Conservation (phyloP, 2,888 invertebrate species). For the Odontocolon sp. region DNA sequence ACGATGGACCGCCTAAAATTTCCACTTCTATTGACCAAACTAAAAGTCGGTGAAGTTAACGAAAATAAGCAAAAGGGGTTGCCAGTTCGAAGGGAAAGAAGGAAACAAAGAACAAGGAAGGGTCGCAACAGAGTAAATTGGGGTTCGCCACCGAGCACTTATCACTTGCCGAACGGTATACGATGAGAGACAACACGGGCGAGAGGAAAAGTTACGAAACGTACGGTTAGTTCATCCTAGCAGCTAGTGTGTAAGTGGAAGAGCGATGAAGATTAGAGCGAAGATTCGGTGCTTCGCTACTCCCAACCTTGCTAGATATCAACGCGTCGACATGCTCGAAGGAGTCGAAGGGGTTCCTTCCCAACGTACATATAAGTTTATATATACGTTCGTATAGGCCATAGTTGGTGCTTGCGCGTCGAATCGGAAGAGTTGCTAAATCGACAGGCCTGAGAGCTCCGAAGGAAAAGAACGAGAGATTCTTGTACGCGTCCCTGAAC, state of each 20-base stretch:
- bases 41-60: neutral
- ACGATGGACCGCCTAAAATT: too few species aligned
- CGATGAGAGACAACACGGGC: conserved; percentile 16
- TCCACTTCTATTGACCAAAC: too few species aligned
- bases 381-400: conserved; percentile 20
- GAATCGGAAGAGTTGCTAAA: conserved; percentile 42
- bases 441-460: conserved; percentile 39
- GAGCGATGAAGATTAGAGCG: neutral
- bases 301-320: conserved; percentile 18
- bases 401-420: conserved; percentile 41
- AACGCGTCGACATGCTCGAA: conserved; percentile 4
- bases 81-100: conserved; percentile 12
- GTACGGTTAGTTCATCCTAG: conserved; percentile 12
- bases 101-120: neutral
- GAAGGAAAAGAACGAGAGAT: conserved; percentile 20
- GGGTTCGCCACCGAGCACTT: conserved; percentile 34
- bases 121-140: conserved; percentile 24
- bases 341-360: conserved; percentile 2
- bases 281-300: neutral
- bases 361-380: conserved; percentile 3
- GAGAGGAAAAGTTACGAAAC: conserved; percentile 33
- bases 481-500: conserved; percentile 43
- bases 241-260: neutral
- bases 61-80: conserved; percentile 15
- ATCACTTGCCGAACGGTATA: conserved; percentile 14